Evolutionary conservation across 2,797 vertebrate species (phyloP), one percentile per base, ranked within the genome.

Genomic region (Eremophila alpestris): DNA sequence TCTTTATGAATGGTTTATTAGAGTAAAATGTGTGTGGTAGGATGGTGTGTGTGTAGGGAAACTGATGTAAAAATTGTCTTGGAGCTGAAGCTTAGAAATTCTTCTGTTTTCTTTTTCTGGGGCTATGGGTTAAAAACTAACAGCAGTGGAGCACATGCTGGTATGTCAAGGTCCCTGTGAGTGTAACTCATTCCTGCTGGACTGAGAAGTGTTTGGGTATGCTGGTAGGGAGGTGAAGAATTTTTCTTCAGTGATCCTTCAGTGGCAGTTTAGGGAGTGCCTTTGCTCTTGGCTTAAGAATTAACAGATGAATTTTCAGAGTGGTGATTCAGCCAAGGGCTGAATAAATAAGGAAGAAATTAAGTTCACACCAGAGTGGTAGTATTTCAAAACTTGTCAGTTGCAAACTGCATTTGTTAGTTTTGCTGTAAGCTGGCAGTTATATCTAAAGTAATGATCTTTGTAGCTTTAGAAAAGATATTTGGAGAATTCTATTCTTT

Each of bases 271-370:
- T 58, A 95, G 84, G 92, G 95, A 95, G 89, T 92, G 95, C 84
- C 93, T 93, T 93, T 95, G 78, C 75, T 95, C 38, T 94, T 89
- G 68, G 78, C 30, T 83, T 94, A 87, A 78, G 82, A 92, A 91
- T 87, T 87, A 96, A 93, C 89, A 87, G 46, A 87, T 45, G 58
- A 36, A 65, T 95, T 96, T 94, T 87, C 62, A 80, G 17, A n/a
- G 58, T 46, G 43, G 62, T 94, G 95, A 96, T 92, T 94, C 90
- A 95, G 84, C 92, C 95, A 45, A 89, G 87, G 54, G 38, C 65
- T 75, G 75, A 92, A 83, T 90, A 95, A 97, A 89, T 92, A 92
- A 75, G 82, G 73, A 89, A 89, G 71, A 93, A 95, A 93, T 87
- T 62, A 85, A 54, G 64, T 69, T 68, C 77, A 75, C 46, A 48